Evolutionary conservation across 2,113 vertebrate species (phyloP), one percentile per base, ranked within the genome.

Genomic region (Fulmarus glacialis): DNA sequence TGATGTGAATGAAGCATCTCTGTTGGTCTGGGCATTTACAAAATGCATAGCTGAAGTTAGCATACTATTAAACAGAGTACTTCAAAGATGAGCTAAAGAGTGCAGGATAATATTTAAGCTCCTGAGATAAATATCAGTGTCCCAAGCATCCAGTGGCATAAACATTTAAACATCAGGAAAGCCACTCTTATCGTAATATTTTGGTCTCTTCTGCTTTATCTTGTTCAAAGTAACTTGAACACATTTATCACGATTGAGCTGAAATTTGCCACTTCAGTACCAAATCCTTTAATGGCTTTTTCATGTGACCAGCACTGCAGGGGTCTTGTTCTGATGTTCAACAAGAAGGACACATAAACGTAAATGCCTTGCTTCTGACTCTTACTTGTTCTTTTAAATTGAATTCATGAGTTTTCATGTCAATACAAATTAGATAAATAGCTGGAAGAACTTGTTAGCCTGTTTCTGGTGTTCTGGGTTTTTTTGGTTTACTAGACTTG

Each of bases 401-500:
- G 53, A 96, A 94, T 91, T 85, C 22, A 60, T 74, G 87, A 97
- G 52, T 90, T 95, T 95, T 94, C 56, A 6, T 90, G 94, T 92
- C 96, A 96, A 95, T 96, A 94, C 68, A 85, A 95, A 92, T 90
- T 89, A 96, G 92, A 95, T 93, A 80, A 94, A 94, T 82, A 92
- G 80, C 79, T 94, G 88, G 89, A 94, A 96, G 82, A 84, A 90
- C 66, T 85, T 86, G 85, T 95, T 93, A 93, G 79, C 15, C 36
- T 87, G 30, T 82, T 96, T 80, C 56, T 95, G 82, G 73, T 87
- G 83, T 18, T 89, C 73, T 29, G 84, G 10, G 7, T 32, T 68
- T 63, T 74, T 71, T 89, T 38, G 48, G 60, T 56, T 89, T 73
- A 20, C 87, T 86, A 47, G 42, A 38, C 83, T 67, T 92, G 93